Evolutionary conservation across 2,797 vertebrate genomes (phyloP), one percentile per base, ranked within the genome.

Genomic region (Poecilia picta): DNA sequence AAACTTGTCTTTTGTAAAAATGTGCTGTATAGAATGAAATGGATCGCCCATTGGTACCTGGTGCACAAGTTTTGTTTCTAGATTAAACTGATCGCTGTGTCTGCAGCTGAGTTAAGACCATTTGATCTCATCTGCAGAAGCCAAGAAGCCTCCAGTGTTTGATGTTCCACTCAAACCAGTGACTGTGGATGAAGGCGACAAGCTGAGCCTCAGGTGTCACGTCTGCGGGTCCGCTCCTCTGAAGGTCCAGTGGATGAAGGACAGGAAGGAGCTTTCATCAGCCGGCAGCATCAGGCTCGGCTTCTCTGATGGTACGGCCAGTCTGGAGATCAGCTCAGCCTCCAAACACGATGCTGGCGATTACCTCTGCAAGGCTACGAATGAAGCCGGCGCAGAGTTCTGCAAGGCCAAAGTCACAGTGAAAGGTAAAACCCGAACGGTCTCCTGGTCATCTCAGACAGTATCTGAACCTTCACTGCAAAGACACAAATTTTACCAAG

Each of bases 281-380:
- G 95, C 96, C 1, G 96, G 96, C 73, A 98, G 85, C 92, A 97
- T 95, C 85, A 97, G 79, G 85, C 96, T 98, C 86, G 97, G 94
- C 82, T 99, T 98, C 92, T 95, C 92, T 23, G 96, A 97, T 0
- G 97, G 97, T 79, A 97, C 95, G 1, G 97, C 98, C 73, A 92
- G 96, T 62, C 90, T 99, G 88, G 97, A 99, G 88, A 93, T 99
- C 80, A 92, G 89, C 87, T 77, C 92, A 4, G 92, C 94, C 41
- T 95, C 95, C 53, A 97, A 95, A 88, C 94, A 95, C 0, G 97
- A 98, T 73, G 94, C 96, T 0, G 98, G 97, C 2, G 98, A 99
- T 86, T 99, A 98, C 72, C 90, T 98, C 53, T 99, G 98, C 92
- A 99, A 99, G 94, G 98, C 98, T 84, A 96, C 96, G 81, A 99